Percentiles rank a stretch among this genome's conserved stretches.
phyloP scores from a whole-genome alignment of 2,797 vertebrate genomes.

The Halcyon leucocephala region DNA sequence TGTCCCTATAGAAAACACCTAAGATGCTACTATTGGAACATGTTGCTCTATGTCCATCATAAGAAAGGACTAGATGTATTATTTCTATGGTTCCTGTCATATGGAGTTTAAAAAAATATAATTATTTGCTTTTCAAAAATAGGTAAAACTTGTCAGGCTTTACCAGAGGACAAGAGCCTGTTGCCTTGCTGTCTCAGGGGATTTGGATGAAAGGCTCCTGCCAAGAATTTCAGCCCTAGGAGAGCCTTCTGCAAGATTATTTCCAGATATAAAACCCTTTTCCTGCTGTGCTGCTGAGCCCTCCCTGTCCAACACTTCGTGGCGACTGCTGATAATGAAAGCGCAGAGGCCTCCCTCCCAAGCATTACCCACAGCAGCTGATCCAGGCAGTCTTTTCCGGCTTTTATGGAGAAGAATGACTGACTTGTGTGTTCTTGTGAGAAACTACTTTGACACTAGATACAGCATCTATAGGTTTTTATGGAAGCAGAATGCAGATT shows the following conservation, averaged over 20 bases:
- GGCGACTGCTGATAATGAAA: conserved; percentile 36
- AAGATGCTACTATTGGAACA: background rate
- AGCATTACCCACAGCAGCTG: background rate
- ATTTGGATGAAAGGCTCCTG: background rate
- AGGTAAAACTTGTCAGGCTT: background rate
- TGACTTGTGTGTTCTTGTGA: conserved; percentile 59
- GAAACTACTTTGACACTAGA: conserved; percentile 61
- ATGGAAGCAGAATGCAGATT: conserved; percentile 60
- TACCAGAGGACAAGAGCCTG: background rate
- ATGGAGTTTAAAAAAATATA: background rate
- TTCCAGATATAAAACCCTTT: conserved; percentile 59
- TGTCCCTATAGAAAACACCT: background rate
- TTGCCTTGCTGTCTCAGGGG: background rate
- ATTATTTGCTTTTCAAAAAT: background rate
- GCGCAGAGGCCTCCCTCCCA: background rate
- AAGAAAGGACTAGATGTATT: background rate
- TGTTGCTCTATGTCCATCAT: background rate
- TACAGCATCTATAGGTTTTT: conserved; percentile 41
- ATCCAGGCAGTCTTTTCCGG: conserved; percentile 65
- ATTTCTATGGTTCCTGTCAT: background rate
- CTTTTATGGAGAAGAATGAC: conserved; percentile 69
- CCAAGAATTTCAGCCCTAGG: conserved; percentile 48
- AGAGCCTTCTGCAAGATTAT: conserved; percentile 47
- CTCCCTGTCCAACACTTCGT: background rate
- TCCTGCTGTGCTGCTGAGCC: conserved; percentile 23